Evolutionary conservation across 2,797 vertebrate species (phyloP), one percentile per base, ranked within the genome.

Genomic region (Amblyopsis hoosieri): DNA sequence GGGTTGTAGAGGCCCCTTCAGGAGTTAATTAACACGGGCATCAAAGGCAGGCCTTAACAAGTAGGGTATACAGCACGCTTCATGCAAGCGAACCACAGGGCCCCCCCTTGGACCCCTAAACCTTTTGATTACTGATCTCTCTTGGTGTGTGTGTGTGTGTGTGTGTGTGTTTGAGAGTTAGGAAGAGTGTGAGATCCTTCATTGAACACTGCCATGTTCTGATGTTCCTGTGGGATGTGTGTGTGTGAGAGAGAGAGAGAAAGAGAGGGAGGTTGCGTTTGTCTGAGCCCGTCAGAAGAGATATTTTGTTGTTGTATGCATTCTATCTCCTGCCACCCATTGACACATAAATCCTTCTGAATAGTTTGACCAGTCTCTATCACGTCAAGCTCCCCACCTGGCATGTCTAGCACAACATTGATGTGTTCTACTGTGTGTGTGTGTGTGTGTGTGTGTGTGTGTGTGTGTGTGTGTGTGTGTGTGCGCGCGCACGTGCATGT

Each of bases 11-110:
- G 56, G 54, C 74, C 70, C 82, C 84, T 86, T 78, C 76, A 89
- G 85, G 85, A 89, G 84, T 87, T 89, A 85, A 91, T 92, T 91
- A 90, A 80, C 73, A 78, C 57, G 57, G 29, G 66, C 85, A 86
- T 90, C 90, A 91, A 90, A 90, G 89, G 58, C 12, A 45, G 57
- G 69, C 80, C 74, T 63, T 57, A 63, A 71, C 69, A 67, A 72
- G 78, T 64, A 46, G 10, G 52, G 70, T 79, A 57, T 73, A 66
- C 69, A 67, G 79, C 72, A 67, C 69, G 52, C 59, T 65, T 67
- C 29, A 52, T 15, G 33, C 57, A 33, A 62, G 75, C 71, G 66
- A 80, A 77, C 55, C 61, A 48, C 61, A 57, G 74, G 61, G 72
- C 59, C 76, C 76, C 83, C 77, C 23, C 10, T 73, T 17, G 78